phyloP scores from a whole-genome alignment of 2,113 vertebrate genomes.

The Okapia johnstoni region DNA sequence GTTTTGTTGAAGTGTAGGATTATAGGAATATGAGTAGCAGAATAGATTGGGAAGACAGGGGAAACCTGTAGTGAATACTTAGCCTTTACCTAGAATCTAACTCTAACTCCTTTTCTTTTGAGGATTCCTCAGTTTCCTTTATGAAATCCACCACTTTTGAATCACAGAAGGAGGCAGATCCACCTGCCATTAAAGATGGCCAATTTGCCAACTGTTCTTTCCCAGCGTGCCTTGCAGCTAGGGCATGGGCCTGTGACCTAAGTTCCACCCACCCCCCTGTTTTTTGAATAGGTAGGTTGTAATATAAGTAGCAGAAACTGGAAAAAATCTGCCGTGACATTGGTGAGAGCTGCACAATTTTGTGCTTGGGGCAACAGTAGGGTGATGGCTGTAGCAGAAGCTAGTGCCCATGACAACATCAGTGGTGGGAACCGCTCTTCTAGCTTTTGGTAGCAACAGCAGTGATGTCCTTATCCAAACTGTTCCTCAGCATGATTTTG shows the following conservation, averaged over 20 bases:
- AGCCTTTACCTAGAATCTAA: background rate
- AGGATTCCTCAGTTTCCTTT: background rate
- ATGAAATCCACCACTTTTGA: background rate
- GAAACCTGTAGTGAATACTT: background rate
- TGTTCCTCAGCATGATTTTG: background rate
- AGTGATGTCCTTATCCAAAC: background rate
- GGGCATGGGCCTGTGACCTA: no score
- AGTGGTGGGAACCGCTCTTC: background rate
- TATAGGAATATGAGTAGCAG: background rate
- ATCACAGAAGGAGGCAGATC: background rate
- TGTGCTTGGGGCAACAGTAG: background rate
- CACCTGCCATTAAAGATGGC: background rate
- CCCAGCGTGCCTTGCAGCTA: background rate
- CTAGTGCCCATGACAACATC: no score
- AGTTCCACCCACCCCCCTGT: background rate
- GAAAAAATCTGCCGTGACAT: background rate
- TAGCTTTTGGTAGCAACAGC: background rate
- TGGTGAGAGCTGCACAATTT: background rate
- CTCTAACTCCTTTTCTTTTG: background rate
- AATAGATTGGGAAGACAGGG: background rate
- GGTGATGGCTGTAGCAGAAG: background rate
- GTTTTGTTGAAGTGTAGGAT: background rate
- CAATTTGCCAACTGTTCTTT: background rate
- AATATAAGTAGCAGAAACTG: background rate
- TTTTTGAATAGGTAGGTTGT: background rate